These are phyloP conservation scores for Acheta domesticus DNA, from an alignment of 2,888 invertebrate species.

Conservation along the genomic window DNA sequence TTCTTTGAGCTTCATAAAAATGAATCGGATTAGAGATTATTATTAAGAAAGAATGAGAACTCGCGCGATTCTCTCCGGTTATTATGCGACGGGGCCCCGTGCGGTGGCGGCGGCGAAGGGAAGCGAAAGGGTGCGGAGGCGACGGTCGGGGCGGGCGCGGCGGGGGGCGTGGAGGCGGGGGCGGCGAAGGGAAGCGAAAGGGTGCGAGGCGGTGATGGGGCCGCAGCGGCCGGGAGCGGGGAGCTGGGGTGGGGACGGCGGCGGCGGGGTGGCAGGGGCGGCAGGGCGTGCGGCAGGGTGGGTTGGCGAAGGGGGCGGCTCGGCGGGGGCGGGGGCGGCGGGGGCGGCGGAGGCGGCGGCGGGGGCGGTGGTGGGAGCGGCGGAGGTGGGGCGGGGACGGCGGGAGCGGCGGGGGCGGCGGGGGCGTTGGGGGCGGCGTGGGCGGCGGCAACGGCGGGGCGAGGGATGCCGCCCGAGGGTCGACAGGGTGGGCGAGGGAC, in stretches of 20 bases:
- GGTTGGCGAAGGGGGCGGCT: no score
- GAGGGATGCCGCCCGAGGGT: background rate
- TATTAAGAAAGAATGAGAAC: constrained; percentile 33
- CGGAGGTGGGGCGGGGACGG: background rate
- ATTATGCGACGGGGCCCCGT: background rate
- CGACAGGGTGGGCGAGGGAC: background rate
- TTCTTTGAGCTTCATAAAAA: constrained; percentile 33
- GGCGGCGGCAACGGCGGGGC: background rate
- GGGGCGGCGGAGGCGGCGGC: background rate
- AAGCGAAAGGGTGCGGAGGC: background rate
- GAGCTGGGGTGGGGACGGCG: background rate
- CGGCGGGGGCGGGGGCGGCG: no score
- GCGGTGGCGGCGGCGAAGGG: background rate
- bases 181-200: no score
- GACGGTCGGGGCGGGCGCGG: background rate
- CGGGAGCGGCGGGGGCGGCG: background rate
- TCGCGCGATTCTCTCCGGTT: background rate
- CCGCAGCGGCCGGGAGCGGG: background rate
- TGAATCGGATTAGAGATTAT: constrained; percentile 36
- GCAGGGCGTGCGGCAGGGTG: background rate
- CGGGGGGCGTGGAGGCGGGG: no score
- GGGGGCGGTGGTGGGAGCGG: background rate
- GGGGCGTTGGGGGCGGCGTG: background rate
- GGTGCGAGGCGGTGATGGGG: no score
- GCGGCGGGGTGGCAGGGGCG: background rate